phyloP scores from a whole-genome alignment of 1,140 invertebrate genomes.

The Ylistrum balloti region DNA sequence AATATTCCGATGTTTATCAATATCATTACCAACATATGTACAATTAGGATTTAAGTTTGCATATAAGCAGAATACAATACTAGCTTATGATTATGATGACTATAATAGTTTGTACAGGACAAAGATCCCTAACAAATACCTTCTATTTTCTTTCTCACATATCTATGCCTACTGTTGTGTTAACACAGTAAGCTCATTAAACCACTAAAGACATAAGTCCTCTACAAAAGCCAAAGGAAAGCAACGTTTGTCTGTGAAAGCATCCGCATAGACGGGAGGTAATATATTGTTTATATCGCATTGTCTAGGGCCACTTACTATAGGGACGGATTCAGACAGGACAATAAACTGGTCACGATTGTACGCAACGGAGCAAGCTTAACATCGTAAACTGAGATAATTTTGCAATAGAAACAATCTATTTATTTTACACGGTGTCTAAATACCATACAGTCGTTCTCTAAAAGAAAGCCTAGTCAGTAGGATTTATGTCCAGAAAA shows the following conservation, averaged over 20 bases:
- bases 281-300: slow-evolving; percentile 30
- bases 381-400: slow-evolving; percentile 13
- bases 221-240: background rate
- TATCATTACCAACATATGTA: too few relatives aligned
- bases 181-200: background rate
- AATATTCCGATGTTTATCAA: too few relatives aligned
- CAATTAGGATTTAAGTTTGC: too few relatives aligned
- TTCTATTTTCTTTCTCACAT: background rate
- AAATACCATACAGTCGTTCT: background rate
- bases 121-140: background rate
- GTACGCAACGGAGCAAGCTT: slow-evolving; percentile 13
- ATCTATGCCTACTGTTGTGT: background rate
- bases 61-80: too few relatives aligned
- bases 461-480: background rate
- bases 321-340: background rate
- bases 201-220: background rate
- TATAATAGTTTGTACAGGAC: background rate
- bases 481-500: background rate
- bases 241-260: background rate
- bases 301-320: slow-evolving; percentile 37
- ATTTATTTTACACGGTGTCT: background rate
- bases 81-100: too few relatives aligned
- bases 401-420: background rate
- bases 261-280: background rate
- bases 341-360: background rate